phyloP scores from a whole-genome alignment of 2,888 invertebrate genomes.

The Drosophila acutilabella region DNA sequence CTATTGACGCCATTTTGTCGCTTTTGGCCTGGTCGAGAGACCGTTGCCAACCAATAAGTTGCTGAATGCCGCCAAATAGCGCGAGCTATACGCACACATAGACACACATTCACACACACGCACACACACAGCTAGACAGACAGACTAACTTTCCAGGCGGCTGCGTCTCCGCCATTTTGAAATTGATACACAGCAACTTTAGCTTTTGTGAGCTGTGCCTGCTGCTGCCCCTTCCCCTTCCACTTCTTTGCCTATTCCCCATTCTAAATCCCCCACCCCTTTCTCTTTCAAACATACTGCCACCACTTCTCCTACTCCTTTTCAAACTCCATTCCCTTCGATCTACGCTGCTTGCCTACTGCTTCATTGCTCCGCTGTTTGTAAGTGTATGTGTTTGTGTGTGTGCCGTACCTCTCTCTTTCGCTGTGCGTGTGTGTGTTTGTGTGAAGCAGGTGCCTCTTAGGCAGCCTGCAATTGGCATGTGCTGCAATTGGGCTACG shows the following conservation, averaged over 20 bases:
- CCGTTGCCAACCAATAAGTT: slow-evolving; percentile 74
- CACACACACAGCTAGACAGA: not conserved
- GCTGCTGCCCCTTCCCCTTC: not conserved
- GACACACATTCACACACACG: slow-evolving; percentile 2
- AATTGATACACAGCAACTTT: slow-evolving; percentile 68
- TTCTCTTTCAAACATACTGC: not conserved
- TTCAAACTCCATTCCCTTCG: not conserved
- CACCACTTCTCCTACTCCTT: no score
- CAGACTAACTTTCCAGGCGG: slow-evolving; percentile 36
- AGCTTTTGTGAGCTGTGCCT: slow-evolving; percentile 27
- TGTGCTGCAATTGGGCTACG: slow-evolving; percentile 57
- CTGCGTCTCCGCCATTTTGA: slow-evolving; percentile 73
- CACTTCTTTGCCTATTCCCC: not conserved
- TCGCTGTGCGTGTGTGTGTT: not conserved
- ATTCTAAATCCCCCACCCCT: not conserved
- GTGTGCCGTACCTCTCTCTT: slow-evolving; percentile 4
- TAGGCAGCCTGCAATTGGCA: slow-evolving; percentile 41
- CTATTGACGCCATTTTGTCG: slow-evolving; percentile 24
- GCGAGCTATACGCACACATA: slow-evolving; percentile 49
- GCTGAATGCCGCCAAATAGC: slow-evolving; percentile 72
- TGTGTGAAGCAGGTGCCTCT: slow-evolving; percentile 5
- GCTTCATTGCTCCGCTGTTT: no score
- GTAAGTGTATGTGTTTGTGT: no score
- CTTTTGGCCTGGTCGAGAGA: slow-evolving; percentile 23
- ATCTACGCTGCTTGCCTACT: no score